Percentiles rank a stretch among this genome's conserved stretches.
These are phyloP conservation scores for Galeopsomyia nigrocyanea DNA, from an alignment of 2,888 invertebrate species.

Conservation along the genomic window DNA sequence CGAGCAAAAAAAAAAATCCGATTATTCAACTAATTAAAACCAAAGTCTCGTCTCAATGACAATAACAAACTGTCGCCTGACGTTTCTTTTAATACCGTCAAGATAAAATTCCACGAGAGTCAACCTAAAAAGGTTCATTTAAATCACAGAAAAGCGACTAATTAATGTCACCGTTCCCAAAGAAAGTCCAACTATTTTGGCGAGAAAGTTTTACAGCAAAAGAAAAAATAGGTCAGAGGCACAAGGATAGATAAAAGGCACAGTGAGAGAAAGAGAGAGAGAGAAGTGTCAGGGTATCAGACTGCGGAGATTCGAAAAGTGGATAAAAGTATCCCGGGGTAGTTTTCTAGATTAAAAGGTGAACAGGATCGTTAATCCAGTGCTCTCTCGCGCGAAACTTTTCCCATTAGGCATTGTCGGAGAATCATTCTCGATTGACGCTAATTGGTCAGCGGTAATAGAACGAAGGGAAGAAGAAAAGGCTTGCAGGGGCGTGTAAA, in stretches of 20 bases:
- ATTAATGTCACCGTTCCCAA: too few relatives aligned
- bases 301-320: conserved; percentile 40
- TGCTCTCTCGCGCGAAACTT: conserved; percentile 38
- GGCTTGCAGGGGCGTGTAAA: conserved; percentile 1
- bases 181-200: too few relatives aligned
- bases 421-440: conserved; percentile 46
- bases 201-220: neutral
- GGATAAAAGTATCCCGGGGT: conserved; percentile 43
- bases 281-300: conserved; percentile 41
- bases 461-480: conserved; percentile 7
- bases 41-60: too few relatives aligned
- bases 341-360: conserved; percentile 48
- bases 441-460: conserved; percentile 43
- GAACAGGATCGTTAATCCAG: conserved; percentile 47
- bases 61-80: too few relatives aligned
- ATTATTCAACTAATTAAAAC: too few relatives aligned
- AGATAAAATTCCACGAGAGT: too few relatives aligned
- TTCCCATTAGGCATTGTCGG: conserved; percentile 46
- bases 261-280: neutral
- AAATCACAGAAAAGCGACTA: neutral
- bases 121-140: neutral
- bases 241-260: conserved; percentile 12
- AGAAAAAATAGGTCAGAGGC: conserved; percentile 16
- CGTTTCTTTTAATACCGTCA: too few relatives aligned
- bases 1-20: too few relatives aligned